A percentile compares a stretch with the other conserved stretches of the same genome.
phyloP scores from a whole-genome alignment of 2,888 invertebrate species.

The Trichopoda pennipes region DNA sequence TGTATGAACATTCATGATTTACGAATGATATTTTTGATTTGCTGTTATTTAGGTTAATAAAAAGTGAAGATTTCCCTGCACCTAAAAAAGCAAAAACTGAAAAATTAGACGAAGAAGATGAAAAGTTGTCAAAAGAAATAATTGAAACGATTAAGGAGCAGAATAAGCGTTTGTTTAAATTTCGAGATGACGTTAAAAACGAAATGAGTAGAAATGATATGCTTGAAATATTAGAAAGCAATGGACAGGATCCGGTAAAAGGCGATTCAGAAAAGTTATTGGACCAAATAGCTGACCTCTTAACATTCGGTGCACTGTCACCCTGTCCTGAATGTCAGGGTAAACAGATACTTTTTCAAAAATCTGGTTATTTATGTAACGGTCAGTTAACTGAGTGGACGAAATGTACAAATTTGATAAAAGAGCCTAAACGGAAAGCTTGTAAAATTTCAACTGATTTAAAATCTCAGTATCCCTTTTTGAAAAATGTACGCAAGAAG shows the following conservation, averaged over 20 bases:
- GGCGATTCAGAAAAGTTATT: constrained; percentile 84
- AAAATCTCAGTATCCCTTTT: constrained; percentile 82
- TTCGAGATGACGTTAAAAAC: constrained; percentile 84
- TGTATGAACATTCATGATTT: not conserved
- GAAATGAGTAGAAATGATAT: constrained; percentile 85
- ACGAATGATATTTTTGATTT: not conserved
- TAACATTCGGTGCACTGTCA: constrained; percentile 92
- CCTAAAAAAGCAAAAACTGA: constrained; percentile 87
- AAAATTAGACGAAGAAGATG: constrained; percentile 82
- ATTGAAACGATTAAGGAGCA: constrained; percentile 81
- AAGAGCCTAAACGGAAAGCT: constrained; percentile 86
- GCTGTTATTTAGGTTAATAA: constrained; percentile 73
- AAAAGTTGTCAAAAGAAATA: constrained; percentile 83
- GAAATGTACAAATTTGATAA: constrained; percentile 88
- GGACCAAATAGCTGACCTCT: constrained; percentile 90
- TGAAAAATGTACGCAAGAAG: constrained; percentile 85
- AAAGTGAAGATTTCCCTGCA: constrained; percentile 83
- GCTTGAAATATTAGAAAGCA: constrained; percentile 85
- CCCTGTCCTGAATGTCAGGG: constrained; percentile 89
- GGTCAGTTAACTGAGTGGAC: constrained; percentile 91
- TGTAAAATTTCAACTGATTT: constrained; percentile 87
- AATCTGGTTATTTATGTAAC: constrained; percentile 91
- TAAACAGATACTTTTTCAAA: constrained; percentile 87
- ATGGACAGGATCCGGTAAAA: constrained; percentile 86
- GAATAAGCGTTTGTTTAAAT: constrained; percentile 81